Conservation (phyloP, 2,888 invertebrate species). For the Emmelina monodactyla region DNA sequence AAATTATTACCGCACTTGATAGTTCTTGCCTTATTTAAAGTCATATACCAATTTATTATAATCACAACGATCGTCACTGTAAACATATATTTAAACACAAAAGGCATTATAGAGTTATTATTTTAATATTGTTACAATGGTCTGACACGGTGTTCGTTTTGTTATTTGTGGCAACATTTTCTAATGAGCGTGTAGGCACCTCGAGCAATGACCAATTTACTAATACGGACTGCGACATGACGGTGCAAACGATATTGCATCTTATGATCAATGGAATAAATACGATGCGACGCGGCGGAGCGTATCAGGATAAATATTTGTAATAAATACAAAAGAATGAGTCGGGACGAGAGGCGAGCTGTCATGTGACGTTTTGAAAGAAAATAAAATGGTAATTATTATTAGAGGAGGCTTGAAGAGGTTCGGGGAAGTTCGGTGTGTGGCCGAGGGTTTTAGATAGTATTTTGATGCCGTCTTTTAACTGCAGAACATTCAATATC, state of each 20-base stretch:
- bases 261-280: constrained; percentile 17
- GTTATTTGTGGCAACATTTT: constrained; percentile 42
- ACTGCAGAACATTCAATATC: too few species aligned
- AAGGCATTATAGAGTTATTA: constrained; percentile 53
- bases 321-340: constrained; percentile 37
- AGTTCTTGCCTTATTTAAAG: too few species aligned
- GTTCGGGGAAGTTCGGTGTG: constrained; percentile 29
- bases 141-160: constrained; percentile 36
- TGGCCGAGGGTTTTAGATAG: too few species aligned
- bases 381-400: constrained; percentile 57
- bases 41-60: too few species aligned
- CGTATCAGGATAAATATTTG: constrained; percentile 18
- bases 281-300: constrained; percentile 6
- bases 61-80: too few species aligned
- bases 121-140: constrained; percentile 59
- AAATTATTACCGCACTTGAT: too few species aligned
- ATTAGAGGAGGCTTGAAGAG: constrained; percentile 38
- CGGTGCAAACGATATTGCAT: constrained; percentile 17
- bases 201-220: constrained; percentile 26
- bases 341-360: constrained; percentile 51
- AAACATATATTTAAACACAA: too few species aligned
- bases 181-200: constrained; percentile 61
- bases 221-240: constrained; percentile 9
- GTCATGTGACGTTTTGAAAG: constrained; percentile 49
- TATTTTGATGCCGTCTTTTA: too few species aligned